Evolutionary conservation across 2,888 invertebrate species (phyloP).

Genomic region (Scotopteryx bipunctaria): DNA sequence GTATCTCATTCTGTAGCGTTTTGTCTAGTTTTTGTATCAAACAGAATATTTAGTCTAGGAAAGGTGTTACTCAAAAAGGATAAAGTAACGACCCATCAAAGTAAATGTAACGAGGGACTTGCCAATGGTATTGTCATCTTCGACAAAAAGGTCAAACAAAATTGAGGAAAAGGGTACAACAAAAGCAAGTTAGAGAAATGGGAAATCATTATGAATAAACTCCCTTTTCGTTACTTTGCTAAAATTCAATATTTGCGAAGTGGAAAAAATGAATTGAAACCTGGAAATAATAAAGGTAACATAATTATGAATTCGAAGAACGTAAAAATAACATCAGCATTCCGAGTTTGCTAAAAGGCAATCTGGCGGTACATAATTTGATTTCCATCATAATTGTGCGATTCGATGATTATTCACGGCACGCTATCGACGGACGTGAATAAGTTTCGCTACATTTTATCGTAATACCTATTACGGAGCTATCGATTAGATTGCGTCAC

Average conservation of each 20-base stretch:
- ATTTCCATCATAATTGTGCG: slow-evolving; percentile 22
- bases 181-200: slow-evolving; percentile 6
- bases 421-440: slow-evolving; percentile 19
- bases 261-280: background rate
- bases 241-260: background rate
- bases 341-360: slow-evolving; percentile 7
- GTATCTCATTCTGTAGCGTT: background rate
- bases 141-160: slow-evolving; percentile 17
- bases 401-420: slow-evolving; percentile 29
- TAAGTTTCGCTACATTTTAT: slow-evolving; percentile 24
- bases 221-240: background rate
- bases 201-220: slow-evolving; percentile 8
- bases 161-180: slow-evolving; percentile 16
- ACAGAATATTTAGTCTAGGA: slow-evolving; percentile 5
- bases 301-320: too few relatives aligned
- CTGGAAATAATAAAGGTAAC: too few relatives aligned
- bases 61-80: slow-evolving; percentile 16
- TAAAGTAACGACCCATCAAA: slow-evolving; percentile 15
- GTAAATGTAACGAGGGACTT: slow-evolving; percentile 16
- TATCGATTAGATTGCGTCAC: slow-evolving; percentile 25
- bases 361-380: slow-evolving; percentile 14
- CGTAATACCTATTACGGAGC: slow-evolving; percentile 18
- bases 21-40: slow-evolving; percentile 5
- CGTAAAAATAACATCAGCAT: slow-evolving; percentile 3
- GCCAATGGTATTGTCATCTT: slow-evolving; percentile 16